These are phyloP conservation scores for Archilochus colubris DNA, from an alignment of 2,113 vertebrate species.

Conservation along the genomic window DNA sequence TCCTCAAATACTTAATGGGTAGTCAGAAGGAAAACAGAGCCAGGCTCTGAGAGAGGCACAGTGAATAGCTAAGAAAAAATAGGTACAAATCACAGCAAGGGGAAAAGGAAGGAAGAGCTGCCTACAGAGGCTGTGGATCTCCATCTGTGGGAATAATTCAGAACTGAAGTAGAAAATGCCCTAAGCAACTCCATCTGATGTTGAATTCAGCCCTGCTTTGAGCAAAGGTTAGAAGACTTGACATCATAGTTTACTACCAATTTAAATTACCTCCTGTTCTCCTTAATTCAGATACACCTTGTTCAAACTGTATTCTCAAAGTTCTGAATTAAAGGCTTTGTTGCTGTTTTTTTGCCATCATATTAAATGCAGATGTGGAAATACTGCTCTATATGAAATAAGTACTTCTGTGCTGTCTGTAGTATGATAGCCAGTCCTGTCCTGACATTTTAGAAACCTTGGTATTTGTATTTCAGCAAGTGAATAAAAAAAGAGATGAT, in stretches of 20 bases:
- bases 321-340: not conserved
- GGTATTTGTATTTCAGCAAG: not conserved
- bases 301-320: fast-evolving
- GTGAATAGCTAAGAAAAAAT: not conserved
- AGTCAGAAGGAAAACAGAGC: not conserved
- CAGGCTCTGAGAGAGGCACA: not conserved
- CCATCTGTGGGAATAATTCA: not conserved
- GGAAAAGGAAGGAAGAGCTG: not conserved
- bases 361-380: not conserved
- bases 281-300: not conserved
- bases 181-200: not conserved
- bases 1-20: not conserved
- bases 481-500: not conserved
- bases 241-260: not conserved
- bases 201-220: not conserved
- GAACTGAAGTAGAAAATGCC: not conserved
- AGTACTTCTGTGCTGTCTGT: not conserved
- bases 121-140: not conserved
- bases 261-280: not conserved
- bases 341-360: not conserved
- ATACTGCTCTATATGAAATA: not conserved
- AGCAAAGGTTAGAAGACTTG: not conserved
- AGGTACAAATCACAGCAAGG: not conserved
- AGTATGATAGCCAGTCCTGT: not conserved
- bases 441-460: not conserved